Evolutionary conservation across 64 coral and sea anemone genomes (phyloP).

Genomic region (Anthopleura sola): DNA sequence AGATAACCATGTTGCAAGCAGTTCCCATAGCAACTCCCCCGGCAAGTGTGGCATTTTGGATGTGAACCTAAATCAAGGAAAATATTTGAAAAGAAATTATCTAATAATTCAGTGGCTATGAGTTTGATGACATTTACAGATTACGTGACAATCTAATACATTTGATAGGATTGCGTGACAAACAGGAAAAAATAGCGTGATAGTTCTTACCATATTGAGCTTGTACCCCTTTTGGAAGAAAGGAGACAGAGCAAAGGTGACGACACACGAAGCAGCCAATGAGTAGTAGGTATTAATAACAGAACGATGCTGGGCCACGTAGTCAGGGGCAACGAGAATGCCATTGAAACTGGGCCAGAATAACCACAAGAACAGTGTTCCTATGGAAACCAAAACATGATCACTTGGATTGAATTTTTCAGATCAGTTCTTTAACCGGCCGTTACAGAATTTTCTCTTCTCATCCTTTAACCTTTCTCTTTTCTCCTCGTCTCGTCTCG

Average conservation of each 20-base stretch:
- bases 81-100: background rate
- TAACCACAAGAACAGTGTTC: conserved; percentile 92
- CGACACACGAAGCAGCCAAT: conserved; percentile 76
- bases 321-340: conserved; percentile 67
- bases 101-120: background rate
- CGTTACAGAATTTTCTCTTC: background rate
- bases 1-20: conserved; percentile 76
- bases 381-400: conserved; percentile 11
- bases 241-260: conserved; percentile 71
- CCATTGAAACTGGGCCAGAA: conserved; percentile 97
- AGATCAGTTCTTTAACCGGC: background rate
- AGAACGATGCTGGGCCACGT: conserved; percentile 72
- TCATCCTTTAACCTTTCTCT: background rate
- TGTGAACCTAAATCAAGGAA: conserved; percentile 47
- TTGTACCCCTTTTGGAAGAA: conserved; percentile 66
- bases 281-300: conserved; percentile 94
- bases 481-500: no score
- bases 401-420: background rate
- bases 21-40: conserved; percentile 96
- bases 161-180: background rate
- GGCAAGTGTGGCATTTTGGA: conserved; percentile 89
- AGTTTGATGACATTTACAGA: no score
- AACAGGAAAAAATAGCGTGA: background rate
- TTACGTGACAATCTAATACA: no score
- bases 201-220: conserved; percentile 73